Evolutionary conservation across 2,797 vertebrate genomes (phyloP), one percentile per base, ranked within the genome.

Genomic region (Echiichthys vipera): DNA sequence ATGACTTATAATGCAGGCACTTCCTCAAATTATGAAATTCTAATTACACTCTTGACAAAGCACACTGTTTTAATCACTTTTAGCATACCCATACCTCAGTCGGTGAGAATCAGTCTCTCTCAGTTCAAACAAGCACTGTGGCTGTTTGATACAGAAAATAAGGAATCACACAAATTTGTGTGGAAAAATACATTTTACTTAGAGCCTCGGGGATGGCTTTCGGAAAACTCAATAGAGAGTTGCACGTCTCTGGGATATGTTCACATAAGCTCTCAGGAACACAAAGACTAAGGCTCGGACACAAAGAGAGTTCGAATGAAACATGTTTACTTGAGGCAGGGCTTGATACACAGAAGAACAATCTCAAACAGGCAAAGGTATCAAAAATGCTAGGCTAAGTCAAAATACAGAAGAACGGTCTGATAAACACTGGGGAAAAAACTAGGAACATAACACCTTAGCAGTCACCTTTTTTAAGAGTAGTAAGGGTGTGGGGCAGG

Each of bases 11-110:
- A 47, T 1, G 22, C 40, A 24, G 37, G 18, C 46, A 53, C 18
- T 42, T 61, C 30, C 32, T 53, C 30, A 24, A 12, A 37, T 22
- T 29, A 34, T 27, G 22, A 45, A 14, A 46, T 61, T 39, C 11
- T 30, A 39, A 46, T 67, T 18, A 46, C 32, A 40, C 30, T 67
- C 64, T n/a, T 39, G 40, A 66, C 24, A 29, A 22, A 30, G n/a
- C 22, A 27, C 36, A 53, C 14, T 25, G 39, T 45, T n/a, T 39
- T 45, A 46, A 61, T 74, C 15, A 32, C n/a, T 36, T 43, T 54
- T 6, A 34, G 40, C 25, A 9, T 5, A 27, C 8, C 32, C 40
- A 25, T n/a, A n/a, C n/a, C n/a, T 74, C 72, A 61, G 56, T 62
- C 49, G 22, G 3, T 20, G 49, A 45, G 46, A 66, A 37, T 22